These are phyloP conservation scores for Myotis yumanensis DNA, from an alignment of 2,113 vertebrate genomes.

Conservation along the genomic window DNA sequence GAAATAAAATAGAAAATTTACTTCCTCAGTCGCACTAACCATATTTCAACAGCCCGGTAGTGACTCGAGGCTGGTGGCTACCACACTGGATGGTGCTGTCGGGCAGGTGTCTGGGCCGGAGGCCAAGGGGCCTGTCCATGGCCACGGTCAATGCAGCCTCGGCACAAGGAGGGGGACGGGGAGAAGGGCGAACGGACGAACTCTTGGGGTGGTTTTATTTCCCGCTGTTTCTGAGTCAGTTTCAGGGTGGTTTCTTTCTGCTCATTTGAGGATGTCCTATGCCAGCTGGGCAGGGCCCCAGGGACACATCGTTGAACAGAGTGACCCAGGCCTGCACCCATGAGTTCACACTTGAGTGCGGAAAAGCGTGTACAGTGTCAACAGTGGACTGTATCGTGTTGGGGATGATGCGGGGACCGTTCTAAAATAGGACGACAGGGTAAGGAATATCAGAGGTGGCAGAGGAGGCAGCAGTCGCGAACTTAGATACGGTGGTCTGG, in stretches of 20 bases:
- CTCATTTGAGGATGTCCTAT: not conserved
- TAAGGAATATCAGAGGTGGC: not conserved
- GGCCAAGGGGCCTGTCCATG: not conserved
- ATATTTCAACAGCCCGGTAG: not conserved
- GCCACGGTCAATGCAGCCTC: not conserved
- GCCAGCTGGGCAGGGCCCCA: not conserved
- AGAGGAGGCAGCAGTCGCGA: not conserved
- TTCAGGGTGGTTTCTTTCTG: not conserved
- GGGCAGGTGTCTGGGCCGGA: not conserved
- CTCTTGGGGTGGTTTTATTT: not conserved
- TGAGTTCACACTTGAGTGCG: not conserved
- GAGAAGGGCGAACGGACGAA: not conserved
- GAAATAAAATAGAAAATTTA: not conserved
- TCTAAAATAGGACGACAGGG: not conserved
- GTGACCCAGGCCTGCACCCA: not conserved
- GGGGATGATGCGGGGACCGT: not conserved
- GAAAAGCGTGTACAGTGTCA: not conserved
- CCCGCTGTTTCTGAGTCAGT: not conserved
- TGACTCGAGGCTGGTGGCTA: not conserved
- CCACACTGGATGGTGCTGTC: not conserved
- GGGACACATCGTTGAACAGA: not conserved
- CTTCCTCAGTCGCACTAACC: not conserved
- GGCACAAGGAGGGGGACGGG: not conserved
- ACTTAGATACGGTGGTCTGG: not conserved
- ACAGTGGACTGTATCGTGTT: not conserved